Percentiles rank a stretch among this genome's conserved stretches.
Conservation (phyloP, 2,888 invertebrate genomes). For the Phaedon cochleariae region DNA sequence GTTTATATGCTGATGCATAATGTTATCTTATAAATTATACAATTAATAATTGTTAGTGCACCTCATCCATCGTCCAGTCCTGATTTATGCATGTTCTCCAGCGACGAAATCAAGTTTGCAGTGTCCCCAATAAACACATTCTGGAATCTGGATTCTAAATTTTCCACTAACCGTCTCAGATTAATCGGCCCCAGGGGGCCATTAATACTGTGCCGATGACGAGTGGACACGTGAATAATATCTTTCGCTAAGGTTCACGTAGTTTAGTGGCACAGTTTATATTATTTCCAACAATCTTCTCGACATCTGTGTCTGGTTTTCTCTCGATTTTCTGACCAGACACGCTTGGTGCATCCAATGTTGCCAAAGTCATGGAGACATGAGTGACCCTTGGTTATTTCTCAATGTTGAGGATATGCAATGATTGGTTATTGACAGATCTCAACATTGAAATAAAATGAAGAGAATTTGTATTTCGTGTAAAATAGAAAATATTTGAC, state of each 20-base stretch:
- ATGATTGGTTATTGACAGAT: no score
- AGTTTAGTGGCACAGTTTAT: constrained; percentile 55
- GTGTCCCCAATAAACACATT: constrained; percentile 36
- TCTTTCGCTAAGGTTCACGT: constrained; percentile 49
- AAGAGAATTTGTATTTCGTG: no score
- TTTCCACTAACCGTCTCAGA: constrained; percentile 35
- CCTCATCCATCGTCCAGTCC: background rate
- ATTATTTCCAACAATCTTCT: constrained; percentile 37
- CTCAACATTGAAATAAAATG: no score
- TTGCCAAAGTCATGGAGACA: no score
- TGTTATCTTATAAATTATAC: background rate
- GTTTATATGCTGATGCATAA: no score
- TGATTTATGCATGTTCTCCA: constrained; percentile 23
- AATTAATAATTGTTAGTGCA: background rate
- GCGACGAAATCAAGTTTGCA: background rate
- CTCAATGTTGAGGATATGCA: no score
- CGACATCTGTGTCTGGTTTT: constrained; percentile 41
- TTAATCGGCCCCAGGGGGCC: constrained; percentile 32
- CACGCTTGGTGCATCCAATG: no score
- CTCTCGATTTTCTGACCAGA: no score
- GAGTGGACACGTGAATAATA: constrained; percentile 32
- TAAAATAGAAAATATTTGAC: no score
- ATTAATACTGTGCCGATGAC: constrained; percentile 36
- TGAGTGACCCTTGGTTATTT: no score
- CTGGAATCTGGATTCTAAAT: constrained; percentile 32